Evolutionary conservation across 2,888 invertebrate genomes (phyloP).

Genomic region (Elaeidobius kamerunicus): DNA sequence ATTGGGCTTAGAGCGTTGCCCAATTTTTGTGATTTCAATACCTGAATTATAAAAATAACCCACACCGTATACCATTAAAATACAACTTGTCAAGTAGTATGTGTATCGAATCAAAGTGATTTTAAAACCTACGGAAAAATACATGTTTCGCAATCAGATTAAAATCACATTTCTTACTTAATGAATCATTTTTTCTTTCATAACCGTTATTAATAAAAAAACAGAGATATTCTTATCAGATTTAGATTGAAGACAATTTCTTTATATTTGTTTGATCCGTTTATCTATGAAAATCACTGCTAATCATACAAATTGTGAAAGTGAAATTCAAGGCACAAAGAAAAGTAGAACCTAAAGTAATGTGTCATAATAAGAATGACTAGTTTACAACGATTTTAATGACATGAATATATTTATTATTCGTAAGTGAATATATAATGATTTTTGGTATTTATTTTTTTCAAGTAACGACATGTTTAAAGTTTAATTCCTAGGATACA

Average conservation of each 20-base stretch:
- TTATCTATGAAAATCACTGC: constrained; percentile 14
- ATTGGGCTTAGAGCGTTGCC: too few relatives aligned
- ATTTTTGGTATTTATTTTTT: too few relatives aligned
- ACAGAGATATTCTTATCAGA: constrained; percentile 4
- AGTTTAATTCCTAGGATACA: too few relatives aligned
- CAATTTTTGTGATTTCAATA: too few relatives aligned
- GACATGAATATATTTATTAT: constrained; percentile 15
- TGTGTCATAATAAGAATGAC: constrained; percentile 17
- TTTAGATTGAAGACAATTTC: constrained; percentile 14
- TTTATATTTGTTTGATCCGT: constrained; percentile 6
- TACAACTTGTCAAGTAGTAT: constrained; percentile 4
- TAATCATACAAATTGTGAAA: constrained; percentile 16
- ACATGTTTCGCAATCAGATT: too few relatives aligned
- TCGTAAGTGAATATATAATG: constrained; percentile 1
- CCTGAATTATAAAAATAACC: too few relatives aligned
- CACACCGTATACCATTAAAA: too few relatives aligned
- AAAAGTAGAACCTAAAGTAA: constrained; percentile 10
- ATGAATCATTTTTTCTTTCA: constrained; percentile 3
- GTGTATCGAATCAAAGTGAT: too few relatives aligned
- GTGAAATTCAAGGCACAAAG: constrained; percentile 9
- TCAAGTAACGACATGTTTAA: too few relatives aligned
- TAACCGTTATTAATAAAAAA: constrained; percentile 4
- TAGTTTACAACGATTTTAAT: constrained; percentile 7
- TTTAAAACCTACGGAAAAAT: too few relatives aligned
- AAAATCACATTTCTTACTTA: too few relatives aligned